Evolutionary conservation across 1,140 invertebrate genomes (phyloP).

Genomic region (Branchinecta lindahli): DNA sequence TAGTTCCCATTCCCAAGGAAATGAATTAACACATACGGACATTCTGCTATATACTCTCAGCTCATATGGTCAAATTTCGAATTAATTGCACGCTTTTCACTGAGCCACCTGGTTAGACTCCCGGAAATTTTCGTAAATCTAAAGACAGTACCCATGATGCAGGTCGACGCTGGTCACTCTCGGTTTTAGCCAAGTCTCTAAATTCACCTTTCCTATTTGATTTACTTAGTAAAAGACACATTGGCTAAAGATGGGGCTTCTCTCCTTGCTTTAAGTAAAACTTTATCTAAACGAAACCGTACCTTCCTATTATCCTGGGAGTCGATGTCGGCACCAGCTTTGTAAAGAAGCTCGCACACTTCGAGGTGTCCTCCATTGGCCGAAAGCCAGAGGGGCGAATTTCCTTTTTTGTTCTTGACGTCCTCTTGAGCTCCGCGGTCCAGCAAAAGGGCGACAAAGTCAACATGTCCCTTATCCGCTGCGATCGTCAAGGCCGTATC

Average conservation of each 20-base stretch:
- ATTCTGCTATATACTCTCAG: too few relatives aligned
- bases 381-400: constrained; percentile 93
- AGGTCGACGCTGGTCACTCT: too few relatives aligned
- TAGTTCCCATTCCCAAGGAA: too few relatives aligned
- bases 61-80: too few relatives aligned
- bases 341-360: constrained; percentile 82
- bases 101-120: too few relatives aligned
- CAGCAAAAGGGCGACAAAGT: constrained; percentile 78
- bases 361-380: constrained; percentile 93
- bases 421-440: constrained; percentile 62
- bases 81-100: too few relatives aligned
- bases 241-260: not conserved
- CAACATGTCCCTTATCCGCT: constrained; percentile 94
- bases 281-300: not conserved
- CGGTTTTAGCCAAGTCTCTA: too few relatives aligned
- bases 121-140: too few relatives aligned
- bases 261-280: constrained; percentile 17
- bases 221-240: too few relatives aligned
- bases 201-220: too few relatives aligned
- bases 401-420: constrained; percentile 98
- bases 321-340: constrained; percentile 84
- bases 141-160: too few relatives aligned
- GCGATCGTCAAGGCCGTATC: constrained; percentile 98
- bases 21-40: too few relatives aligned
- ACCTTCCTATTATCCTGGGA: constrained; percentile 75